Conservation (phyloP, 2,888 invertebrate species). For the Gymnosoma rotundatum region DNA sequence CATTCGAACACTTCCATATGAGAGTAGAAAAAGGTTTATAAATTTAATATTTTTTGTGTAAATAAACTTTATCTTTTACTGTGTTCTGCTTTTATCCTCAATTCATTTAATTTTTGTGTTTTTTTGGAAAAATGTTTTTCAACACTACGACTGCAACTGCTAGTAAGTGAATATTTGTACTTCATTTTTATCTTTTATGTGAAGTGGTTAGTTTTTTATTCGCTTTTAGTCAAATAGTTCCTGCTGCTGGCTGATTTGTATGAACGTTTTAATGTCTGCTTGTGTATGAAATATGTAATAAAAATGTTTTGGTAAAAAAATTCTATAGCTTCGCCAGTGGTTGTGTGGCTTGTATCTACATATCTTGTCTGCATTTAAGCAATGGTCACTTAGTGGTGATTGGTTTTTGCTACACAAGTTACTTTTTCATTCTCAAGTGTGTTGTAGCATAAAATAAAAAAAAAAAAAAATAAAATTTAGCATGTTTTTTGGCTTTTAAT, state of each 20-base stretch:
- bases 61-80: constrained; percentile 59
- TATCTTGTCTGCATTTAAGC: constrained; percentile 70
- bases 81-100: constrained; percentile 24
- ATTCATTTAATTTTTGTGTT: too few species aligned
- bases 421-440: constrained; percentile 59
- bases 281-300: background rate
- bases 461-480: too few species aligned
- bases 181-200: constrained; percentile 58
- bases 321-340: constrained; percentile 14
- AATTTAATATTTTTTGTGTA: constrained; percentile 33
- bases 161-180: constrained; percentile 33
- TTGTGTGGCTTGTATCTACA: constrained; percentile 41
- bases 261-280: background rate
- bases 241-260: constrained; percentile 30
- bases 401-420: constrained; percentile 64
- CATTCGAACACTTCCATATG: constrained; percentile 9
- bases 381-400: constrained; percentile 73
- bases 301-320: constrained; percentile 11
- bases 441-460: constrained; percentile 36
- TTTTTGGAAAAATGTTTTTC: constrained; percentile 50
- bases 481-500: constrained; percentile 12
- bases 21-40: constrained; percentile 21
- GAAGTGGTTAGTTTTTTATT: constrained; percentile 4
- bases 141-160: constrained; percentile 41
- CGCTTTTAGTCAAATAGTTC: constrained; percentile 43